Percentiles rank a stretch among this genome's conserved stretches.
phyloP scores from a whole-genome alignment of 2,113 vertebrate species.

The Odocoileus virginianus region DNA sequence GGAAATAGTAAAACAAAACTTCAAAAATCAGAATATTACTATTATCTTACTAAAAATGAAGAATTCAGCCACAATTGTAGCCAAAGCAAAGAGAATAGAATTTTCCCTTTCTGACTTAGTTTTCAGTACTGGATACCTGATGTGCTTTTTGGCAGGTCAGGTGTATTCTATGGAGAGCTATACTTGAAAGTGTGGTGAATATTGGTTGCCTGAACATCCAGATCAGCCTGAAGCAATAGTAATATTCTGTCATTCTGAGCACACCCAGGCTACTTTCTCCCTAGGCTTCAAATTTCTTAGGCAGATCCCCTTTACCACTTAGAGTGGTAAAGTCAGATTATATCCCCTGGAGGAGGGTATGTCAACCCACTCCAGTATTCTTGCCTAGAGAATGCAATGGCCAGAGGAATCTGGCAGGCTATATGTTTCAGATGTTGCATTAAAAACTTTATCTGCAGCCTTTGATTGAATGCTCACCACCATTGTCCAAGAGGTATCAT shows the following conservation, averaged over 20 bases:
- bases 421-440: not conserved
- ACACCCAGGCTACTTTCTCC: not conserved
- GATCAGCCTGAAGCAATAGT: not conserved
- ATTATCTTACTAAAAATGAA: not conserved
- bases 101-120: not conserved
- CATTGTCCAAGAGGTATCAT: not conserved
- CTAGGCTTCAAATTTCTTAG: not conserved
- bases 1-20: not conserved
- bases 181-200: not conserved
- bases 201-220: not conserved
- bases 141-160: not conserved
- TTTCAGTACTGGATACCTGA: not conserved
- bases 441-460: not conserved
- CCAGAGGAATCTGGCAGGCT: not conserved
- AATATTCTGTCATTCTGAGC: not conserved
- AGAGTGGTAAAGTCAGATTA: too few species aligned
- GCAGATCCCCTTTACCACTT: not conserved
- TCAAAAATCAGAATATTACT: not conserved
- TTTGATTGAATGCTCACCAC: not conserved
- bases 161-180: not conserved
- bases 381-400: not conserved
- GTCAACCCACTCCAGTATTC: not conserved
- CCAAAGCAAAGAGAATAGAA: not conserved
- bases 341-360: not conserved
- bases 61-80: not conserved